Percentiles rank a stretch among this genome's conserved stretches.
phyloP scores from a whole-genome alignment of 2,797 vertebrate genomes.

The Hybognathus amarus region DNA sequence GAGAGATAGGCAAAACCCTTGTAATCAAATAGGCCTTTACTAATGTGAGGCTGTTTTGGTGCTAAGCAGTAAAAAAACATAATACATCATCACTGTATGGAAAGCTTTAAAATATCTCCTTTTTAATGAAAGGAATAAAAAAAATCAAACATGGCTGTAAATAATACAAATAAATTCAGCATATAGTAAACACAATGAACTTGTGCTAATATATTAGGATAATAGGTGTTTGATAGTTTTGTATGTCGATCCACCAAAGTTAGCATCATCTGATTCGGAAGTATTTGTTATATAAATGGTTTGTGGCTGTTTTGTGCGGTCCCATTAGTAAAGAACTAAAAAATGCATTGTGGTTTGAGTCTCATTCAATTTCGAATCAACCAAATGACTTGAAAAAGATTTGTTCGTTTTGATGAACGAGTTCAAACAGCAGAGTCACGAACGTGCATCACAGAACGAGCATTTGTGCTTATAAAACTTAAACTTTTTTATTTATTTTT shows the following conservation, averaged over 20 bases:
- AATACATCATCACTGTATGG: background rate
- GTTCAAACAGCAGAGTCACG: too few species aligned
- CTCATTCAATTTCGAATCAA: too few species aligned
- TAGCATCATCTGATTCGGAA: background rate
- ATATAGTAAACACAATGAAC: background rate
- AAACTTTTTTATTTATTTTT: too few species aligned
- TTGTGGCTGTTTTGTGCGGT: background rate
- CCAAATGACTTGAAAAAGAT: too few species aligned
- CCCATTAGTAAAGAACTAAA: background rate
- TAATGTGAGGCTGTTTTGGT: background rate
- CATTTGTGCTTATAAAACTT: too few species aligned
- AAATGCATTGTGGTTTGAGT: background rate
- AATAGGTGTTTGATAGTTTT: background rate
- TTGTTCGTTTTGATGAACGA: too few species aligned
- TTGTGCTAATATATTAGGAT: background rate
- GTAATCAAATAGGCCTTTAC: background rate
- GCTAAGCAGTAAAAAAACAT: background rate
- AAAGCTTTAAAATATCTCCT: background rate
- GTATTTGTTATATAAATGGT: too few species aligned
- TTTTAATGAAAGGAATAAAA: background rate
- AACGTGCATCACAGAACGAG: too few species aligned
- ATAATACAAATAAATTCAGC: background rate
- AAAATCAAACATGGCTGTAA: background rate
- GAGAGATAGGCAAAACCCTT: background rate
- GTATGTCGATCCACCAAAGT: background rate